A percentile compares a stretch with the other conserved stretches of the same genome.
Evolutionary conservation across 2,113 vertebrate genomes (phyloP).

Genomic region (Salvator merianae): DNA sequence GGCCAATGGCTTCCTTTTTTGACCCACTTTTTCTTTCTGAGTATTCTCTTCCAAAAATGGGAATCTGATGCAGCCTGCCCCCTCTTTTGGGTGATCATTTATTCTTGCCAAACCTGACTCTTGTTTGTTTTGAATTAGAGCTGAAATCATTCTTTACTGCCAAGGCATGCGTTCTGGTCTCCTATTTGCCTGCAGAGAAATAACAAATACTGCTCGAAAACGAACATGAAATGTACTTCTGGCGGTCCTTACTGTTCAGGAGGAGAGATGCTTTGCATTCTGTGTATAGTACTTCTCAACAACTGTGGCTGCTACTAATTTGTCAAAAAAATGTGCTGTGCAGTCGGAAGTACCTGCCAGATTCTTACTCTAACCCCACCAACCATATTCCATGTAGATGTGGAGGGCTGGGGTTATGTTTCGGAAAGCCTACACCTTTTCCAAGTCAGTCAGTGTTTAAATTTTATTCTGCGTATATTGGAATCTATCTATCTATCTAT

Average conservation of each 20-base stretch:
- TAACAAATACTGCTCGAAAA: neutral
- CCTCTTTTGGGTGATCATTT: neutral
- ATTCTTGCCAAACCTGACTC: neutral
- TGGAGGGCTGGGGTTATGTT: too few relatives aligned
- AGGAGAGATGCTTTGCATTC: constrained; percentile 30
- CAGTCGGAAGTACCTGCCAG: neutral
- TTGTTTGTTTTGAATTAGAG: constrained; percentile 15
- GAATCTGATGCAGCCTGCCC: neutral
- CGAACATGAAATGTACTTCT: constrained; percentile 32
- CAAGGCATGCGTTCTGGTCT: constrained; percentile 2
- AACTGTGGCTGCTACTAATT: constrained; percentile 20
- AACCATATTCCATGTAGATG: too few relatives aligned
- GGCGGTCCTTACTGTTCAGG: neutral
- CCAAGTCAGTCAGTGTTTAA: too few relatives aligned
- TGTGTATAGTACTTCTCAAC: neutral
- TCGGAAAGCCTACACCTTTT: too few relatives aligned
- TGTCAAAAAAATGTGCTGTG: constrained; percentile 10
- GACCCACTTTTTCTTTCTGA: neutral
- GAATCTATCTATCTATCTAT: too few relatives aligned
- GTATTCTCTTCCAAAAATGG: neutral
- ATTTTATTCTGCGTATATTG: too few relatives aligned
- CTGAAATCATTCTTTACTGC: constrained; percentile 15
- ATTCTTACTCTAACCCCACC: too few relatives aligned
- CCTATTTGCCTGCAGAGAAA: neutral
- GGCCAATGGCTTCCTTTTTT: too few relatives aligned